phyloP scores from a whole-genome alignment of 2,113 vertebrate species.

The Oryzias curvinotus region DNA sequence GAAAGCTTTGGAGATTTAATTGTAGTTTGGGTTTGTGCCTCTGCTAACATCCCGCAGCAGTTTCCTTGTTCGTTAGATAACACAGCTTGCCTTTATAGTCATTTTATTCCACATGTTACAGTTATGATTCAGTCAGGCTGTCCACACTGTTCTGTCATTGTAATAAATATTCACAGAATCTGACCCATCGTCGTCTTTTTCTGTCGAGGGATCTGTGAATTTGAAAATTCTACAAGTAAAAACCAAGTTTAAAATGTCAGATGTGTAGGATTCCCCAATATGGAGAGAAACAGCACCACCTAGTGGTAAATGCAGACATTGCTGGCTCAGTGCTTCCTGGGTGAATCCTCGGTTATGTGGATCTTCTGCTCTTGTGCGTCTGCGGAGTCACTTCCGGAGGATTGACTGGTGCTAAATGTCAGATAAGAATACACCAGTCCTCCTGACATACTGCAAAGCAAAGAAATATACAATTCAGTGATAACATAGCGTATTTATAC shows the following conservation, averaged over 20 bases:
- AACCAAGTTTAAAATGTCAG: neutral
- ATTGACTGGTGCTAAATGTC: conserved; percentile 65
- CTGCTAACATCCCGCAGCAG: conserved; percentile 54
- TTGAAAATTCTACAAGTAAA: neutral
- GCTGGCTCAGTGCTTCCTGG: neutral
- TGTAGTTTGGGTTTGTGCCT: conserved; percentile 50
- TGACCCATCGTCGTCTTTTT: conserved; percentile 1
- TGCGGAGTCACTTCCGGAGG: conserved; percentile 1
- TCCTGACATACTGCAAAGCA: conserved; percentile 82
- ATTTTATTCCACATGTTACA: conserved; percentile 58
- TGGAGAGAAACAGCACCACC: conserved; percentile 49
- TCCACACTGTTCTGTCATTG: conserved; percentile 66
- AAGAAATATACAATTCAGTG: neutral
- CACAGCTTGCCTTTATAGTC: conserved; percentile 63
- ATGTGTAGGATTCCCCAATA: conserved; percentile 46
- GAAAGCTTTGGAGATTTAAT: conserved; percentile 50
- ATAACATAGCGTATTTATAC: no score
- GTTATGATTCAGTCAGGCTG: conserved; percentile 51
- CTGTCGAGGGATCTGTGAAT: neutral
- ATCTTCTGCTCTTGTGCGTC: conserved; percentile 27
- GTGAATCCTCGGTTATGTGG: conserved; percentile 13
- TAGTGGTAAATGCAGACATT: conserved; percentile 11
- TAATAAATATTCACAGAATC: conserved; percentile 75
- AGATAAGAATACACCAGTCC: conserved; percentile 87
- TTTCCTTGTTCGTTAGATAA: conserved; percentile 50